Evolutionary conservation across 1,140 invertebrate species (phyloP), one percentile per base, ranked within the genome.

Genomic region (Drosophila ercepeae): DNA sequence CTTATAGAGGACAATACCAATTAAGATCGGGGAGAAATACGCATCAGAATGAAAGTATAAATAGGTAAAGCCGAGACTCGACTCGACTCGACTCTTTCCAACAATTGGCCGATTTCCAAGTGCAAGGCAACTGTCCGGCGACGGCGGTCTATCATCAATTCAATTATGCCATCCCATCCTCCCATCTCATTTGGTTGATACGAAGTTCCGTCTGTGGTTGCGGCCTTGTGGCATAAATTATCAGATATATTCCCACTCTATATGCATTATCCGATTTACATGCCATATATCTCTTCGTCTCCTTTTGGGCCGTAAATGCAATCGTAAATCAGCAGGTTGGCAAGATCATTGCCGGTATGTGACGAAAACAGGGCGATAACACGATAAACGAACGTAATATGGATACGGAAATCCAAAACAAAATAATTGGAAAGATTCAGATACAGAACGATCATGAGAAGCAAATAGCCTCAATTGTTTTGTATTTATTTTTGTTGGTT

Each of bases 61-160:
- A 51, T 68, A 67, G 61, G 7, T 53, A n/a, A 21, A 53, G 63
- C 39, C 39, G 19, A 21, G 36, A 8, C 60, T 41, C 60, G 18
- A 51, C 25, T 50, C 27, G 36, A 8, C 60, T 41, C 60, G 34
- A 16, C 14, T 14, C 25, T 34, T 4, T 16, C 42, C 42, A 58
- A 51, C 60, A 82, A 81, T 81, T 81, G 73, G 57, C 57, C 55
- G 21, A 57, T 77, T 63, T 68, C 64, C 68, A 82, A 81, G 68
- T 73, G 57, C 78, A 73, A 82, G 73, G 78, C 71, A 34, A 34
- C 32, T 5, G 52, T 14, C 21, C 27, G 53, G 42, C 44, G 63
- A 44, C 64, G 41, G 39, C 63, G 60, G 60, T 67, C 46, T 64
- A 65, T 64, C 50, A 75, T 73, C 69, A 77, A 78, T 61, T 71